Evolutionary conservation across 1,140 invertebrate species (phyloP), one percentile per base, ranked within the genome.

Genomic region (Drosophila eugracilis): DNA sequence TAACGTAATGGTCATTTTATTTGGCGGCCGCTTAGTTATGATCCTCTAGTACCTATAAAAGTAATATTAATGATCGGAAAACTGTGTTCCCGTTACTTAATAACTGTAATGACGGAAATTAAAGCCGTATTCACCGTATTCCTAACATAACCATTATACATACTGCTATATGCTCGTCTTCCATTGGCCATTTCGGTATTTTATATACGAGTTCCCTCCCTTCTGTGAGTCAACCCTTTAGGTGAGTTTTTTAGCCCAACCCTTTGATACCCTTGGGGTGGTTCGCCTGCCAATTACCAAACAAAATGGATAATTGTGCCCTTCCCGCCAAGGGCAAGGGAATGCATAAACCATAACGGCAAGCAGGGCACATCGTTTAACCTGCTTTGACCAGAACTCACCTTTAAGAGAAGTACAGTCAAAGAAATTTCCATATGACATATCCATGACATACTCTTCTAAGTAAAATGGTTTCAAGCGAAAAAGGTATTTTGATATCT

Each of bases 1-100:
- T 88, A 89, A 88, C 60, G 83, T 88, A 88, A 88, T 88, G 84
- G 83, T 76, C 77, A 78, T 88, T 88, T 78, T 76, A 88, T 88
- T 78, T 83, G 55, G 67, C 52, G 54, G 53, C 53, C 71, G 52
- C 58, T 41, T 59, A 72, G 28, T 22, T 44, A 47, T 45, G 58
- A n/a, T 41, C 34, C 60, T 59, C 59, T 77, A 41, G n/a, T 21
- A 26, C 28, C 24, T 30, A 67, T 42, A 41, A 1, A 22, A 42
- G 45, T 22, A 4, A 41, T 22, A 44, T 53, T 52, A 50, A 30
- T 26, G 10, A 22, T 1, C 9, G 19, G 10, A 30, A 14, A 30
- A 48, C 42, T 52, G 15, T 26, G 36, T 55, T 50, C 59, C 39
- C 65, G 54, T 53, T 65, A 44, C 47, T 54, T 75, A 78, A 58